A percentile compares a stretch with the other conserved stretches of the same genome.
These are phyloP conservation scores for Strix uralensis DNA, from an alignment of 2,113 vertebrate genomes.

Conservation along the genomic window DNA sequence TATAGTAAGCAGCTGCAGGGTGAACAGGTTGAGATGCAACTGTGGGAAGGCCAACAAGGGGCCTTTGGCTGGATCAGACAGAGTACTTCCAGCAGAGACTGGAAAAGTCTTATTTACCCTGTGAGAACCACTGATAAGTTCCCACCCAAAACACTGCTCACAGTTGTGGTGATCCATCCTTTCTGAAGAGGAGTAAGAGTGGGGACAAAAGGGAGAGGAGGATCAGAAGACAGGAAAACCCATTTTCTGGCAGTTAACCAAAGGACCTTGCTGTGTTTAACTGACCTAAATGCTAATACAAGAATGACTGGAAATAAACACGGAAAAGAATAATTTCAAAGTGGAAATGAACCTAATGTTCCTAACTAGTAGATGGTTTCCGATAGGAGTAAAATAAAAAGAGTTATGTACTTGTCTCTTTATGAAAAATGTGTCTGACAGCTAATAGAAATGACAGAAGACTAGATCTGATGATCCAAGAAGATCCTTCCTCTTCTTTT, in stretches of 20 bases:
- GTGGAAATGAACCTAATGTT: neutral
- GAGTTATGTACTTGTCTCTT: neutral
- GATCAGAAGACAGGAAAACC: neutral
- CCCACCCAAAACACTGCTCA: neutral
- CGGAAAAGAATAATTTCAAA: neutral
- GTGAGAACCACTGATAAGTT: neutral
- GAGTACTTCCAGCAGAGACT: neutral
- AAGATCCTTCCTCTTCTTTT: neutral
- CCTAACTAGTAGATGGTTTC: neutral
- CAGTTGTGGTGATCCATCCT: neutral
- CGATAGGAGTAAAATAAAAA: neutral
- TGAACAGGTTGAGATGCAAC: neutral
- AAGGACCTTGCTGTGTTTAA: neutral
- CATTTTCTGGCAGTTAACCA: neutral
- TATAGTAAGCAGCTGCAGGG: neutral
- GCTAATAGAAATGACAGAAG: neutral
- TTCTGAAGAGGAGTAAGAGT: neutral
- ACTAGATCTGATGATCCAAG: neutral
- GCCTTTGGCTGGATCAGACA: neutral
- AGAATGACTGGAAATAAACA: neutral
- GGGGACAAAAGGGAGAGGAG: neutral
- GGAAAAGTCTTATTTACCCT: neutral
- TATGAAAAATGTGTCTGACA: neutral
- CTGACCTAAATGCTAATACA: neutral
- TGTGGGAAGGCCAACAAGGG: neutral